Percentiles rank a stretch among this genome's conserved stretches.
Conservation (phyloP, 2,888 invertebrate species). For the Volucella inflata region DNA sequence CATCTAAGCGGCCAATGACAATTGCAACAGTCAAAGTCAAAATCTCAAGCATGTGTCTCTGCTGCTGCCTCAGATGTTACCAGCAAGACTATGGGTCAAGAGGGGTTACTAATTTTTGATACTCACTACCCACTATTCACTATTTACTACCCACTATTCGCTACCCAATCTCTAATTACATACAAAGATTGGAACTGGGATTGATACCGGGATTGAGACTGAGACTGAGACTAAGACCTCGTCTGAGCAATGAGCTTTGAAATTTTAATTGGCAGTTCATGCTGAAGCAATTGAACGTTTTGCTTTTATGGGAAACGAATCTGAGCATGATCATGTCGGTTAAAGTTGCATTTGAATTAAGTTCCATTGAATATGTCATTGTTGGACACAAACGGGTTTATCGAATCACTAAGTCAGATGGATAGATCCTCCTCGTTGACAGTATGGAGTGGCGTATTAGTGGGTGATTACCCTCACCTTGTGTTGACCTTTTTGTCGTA, state of each 20-base stretch:
- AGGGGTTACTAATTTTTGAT: slow-evolving; percentile 65
- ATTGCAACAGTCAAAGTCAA: slow-evolving; percentile 32
- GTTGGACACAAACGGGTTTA: slow-evolving; percentile 46
- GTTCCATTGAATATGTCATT: slow-evolving; percentile 55
- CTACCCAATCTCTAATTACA: slow-evolving; percentile 54
- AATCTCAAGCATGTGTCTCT: too few relatives aligned
- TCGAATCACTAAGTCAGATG: slow-evolving; percentile 39
- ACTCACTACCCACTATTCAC: neutral
- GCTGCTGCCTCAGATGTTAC: slow-evolving; percentile 31
- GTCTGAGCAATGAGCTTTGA: slow-evolving; percentile 39
- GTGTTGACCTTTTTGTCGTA: slow-evolving; percentile 29
- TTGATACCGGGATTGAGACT: too few relatives aligned
- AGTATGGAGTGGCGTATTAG: slow-evolving; percentile 46
- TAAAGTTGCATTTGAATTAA: slow-evolving; percentile 57
- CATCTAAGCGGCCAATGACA: slow-evolving; percentile 70
- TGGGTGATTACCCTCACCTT: slow-evolving; percentile 60
- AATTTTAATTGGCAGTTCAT: slow-evolving; percentile 70
- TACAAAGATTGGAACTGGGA: neutral
- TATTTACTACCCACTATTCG: neutral
- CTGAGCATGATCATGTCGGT: slow-evolving; percentile 36
- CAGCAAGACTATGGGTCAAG: slow-evolving; percentile 53
- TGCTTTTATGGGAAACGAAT: slow-evolving; percentile 47
- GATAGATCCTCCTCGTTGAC: slow-evolving; percentile 40
- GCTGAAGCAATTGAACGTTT: slow-evolving; percentile 59
- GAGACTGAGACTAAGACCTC: too few relatives aligned